Conservation (phyloP, 2,797 vertebrate genomes). For the Cynodonichthys magdalenae region DNA sequence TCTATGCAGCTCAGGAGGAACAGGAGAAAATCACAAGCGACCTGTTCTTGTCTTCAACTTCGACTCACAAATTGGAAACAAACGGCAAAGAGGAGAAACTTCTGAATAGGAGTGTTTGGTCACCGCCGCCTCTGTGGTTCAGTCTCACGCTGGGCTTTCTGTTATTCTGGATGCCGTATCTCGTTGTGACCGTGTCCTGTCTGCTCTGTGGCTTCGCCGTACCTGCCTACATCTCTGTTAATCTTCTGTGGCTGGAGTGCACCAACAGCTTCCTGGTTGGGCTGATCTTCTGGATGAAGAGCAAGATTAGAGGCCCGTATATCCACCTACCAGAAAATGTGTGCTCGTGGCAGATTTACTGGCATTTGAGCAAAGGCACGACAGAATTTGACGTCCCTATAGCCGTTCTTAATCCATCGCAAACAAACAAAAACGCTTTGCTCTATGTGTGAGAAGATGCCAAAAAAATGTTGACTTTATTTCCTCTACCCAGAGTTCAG, state of each 20-base stretch:
- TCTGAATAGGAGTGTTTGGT: neutral
- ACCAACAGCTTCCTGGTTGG: constrained; percentile 71
- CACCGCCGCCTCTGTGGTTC: constrained; percentile 55
- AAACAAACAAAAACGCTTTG: constrained; percentile 3
- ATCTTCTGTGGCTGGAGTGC: constrained; percentile 78
- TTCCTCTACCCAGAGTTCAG: neutral
- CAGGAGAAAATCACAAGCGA: constrained; percentile 34
- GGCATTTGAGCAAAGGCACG: constrained; percentile 67
- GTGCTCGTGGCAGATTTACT: constrained; percentile 72
- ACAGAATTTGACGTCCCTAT: neutral
- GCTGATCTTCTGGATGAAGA: constrained; percentile 65
- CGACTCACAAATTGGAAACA: neutral
- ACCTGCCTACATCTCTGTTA: constrained; percentile 74
- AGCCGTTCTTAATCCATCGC: constrained; percentile 25
- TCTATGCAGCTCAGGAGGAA: constrained; percentile 27
- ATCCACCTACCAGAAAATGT: constrained; percentile 60
- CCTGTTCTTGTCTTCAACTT: constrained; percentile 9
- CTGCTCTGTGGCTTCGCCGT: constrained; percentile 37
- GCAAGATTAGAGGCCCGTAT: constrained; percentile 44
- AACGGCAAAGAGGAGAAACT: neutral
- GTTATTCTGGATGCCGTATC: constrained; percentile 72
- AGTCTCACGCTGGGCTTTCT: constrained; percentile 68
- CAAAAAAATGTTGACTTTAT: neutral
- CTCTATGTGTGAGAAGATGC: constrained; percentile 8
- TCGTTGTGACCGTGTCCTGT: constrained; percentile 46